Evolutionary conservation across 2,113 vertebrate species (phyloP), one percentile per base, ranked within the genome.

Genomic region (Okapia johnstoni): DNA sequence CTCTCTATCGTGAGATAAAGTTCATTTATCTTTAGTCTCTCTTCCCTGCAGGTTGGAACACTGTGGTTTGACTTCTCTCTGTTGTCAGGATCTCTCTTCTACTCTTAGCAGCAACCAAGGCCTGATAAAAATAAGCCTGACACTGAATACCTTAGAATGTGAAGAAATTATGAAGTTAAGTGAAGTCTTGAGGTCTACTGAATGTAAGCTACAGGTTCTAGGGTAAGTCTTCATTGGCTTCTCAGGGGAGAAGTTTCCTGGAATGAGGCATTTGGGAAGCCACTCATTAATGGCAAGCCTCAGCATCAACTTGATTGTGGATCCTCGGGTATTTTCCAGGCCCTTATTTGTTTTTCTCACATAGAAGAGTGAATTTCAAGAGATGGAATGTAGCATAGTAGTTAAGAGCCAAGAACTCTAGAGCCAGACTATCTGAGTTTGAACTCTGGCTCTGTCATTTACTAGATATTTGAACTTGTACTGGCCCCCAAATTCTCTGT

Each of bases 211-310:
- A 28, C 87, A 97, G 89, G 80, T 97, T 88, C 94, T 98, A 80
- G 97, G 96, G 97, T 98, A 97, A 98, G 93, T 98, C 57, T 86
- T 97, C 8, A n/a, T 46, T 97, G 28, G 28, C 15, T 96, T 97
- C 30, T 94, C 19, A 48, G 13, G 4, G 43, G 40, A 4, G 15
- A 12, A 19, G 1, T 83, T 79, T 88, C 36, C 25, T 91, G 6
- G 19, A 88, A 66, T 61, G n/a, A 95, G 19, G 7, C 50, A 66
- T 40, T 57, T 43, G 8, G 58, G 77, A 14, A 80, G 21, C 10
- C 40, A 85, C 54, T 95, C 13, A n/a, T 88, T 83, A 52, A 52
- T n/a, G 40, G 4, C 40, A 88, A 21, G 21, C 60, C 48, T 93
- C 11, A 28, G 48, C 55, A 54, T 93, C 58, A 77, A 57, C 70